A percentile compares a stretch with the other conserved stretches of the same genome.
Conservation (phyloP, 2,113 vertebrate genomes). For the Cryptomyrus ogoouensis region DNA sequence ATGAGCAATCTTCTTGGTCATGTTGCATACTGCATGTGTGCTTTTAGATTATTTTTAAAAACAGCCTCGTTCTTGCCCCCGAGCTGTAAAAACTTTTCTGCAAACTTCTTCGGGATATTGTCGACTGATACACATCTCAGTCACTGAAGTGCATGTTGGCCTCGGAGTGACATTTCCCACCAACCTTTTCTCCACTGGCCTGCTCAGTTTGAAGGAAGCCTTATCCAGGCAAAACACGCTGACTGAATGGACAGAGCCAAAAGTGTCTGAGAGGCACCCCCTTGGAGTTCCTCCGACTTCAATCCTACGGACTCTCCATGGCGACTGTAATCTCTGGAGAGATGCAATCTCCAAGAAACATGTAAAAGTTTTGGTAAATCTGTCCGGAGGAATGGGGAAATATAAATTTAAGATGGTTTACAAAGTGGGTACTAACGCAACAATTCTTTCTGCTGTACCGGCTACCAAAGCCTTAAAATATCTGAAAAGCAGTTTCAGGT, state of each 20-base stretch:
- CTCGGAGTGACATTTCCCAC: background rate
- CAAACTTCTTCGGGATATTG: background rate
- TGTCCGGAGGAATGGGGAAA: background rate
- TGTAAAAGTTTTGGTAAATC: background rate
- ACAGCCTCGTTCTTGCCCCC: background rate
- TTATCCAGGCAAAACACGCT: background rate
- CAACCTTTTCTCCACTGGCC: background rate
- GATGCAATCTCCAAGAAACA: background rate
- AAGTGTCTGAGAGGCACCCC: background rate
- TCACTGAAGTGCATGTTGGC: background rate
- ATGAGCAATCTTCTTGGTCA: background rate
- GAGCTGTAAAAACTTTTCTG: background rate
- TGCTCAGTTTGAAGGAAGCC: background rate
- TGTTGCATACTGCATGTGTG: background rate
- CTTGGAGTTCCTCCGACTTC: background rate
- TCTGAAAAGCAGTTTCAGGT: background rate
- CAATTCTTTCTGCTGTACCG: background rate
- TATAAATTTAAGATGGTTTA: background rate
- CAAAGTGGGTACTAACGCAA: background rate
- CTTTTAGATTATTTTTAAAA: background rate
- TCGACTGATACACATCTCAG: background rate
- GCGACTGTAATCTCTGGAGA: background rate
- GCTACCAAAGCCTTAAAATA: background rate
- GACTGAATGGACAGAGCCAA: background rate
- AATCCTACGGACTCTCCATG: background rate